A percentile compares a stretch with the other conserved stretches of the same genome.
Conservation (phyloP, 2,797 vertebrate species). For the Aphelocoma californica region DNA sequence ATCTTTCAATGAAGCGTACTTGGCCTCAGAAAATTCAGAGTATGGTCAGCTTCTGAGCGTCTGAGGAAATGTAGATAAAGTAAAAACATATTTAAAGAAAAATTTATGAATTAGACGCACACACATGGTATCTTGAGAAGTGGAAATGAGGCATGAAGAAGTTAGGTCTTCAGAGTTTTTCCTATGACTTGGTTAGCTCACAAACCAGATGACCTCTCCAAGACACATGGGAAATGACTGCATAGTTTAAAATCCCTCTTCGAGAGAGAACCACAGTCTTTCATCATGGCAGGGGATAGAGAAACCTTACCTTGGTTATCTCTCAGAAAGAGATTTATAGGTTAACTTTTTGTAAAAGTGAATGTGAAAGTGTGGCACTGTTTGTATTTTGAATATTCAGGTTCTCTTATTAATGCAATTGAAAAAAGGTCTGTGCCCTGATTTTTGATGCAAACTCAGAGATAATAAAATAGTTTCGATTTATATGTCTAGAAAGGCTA, state of each 20-base stretch:
- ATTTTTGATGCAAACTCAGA: not conserved
- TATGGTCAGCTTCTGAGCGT: not conserved
- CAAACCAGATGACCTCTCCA: not conserved
- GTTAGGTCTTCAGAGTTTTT: not conserved
- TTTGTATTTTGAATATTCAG: not conserved
- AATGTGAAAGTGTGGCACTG: not conserved
- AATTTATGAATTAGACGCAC: not conserved
- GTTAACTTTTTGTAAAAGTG: not conserved
- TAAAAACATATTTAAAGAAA: not conserved
- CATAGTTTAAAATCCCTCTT: not conserved
- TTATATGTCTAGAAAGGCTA: not conserved
- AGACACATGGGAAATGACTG: not conserved
- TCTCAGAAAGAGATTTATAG: not conserved
- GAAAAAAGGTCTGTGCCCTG: not conserved
- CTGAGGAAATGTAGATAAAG: not conserved
- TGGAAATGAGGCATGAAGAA: not conserved
- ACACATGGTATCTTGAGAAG: not conserved
- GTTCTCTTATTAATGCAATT: not conserved
- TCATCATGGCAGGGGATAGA: not conserved
- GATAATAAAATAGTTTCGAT: not conserved
- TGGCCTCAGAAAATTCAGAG: not conserved
- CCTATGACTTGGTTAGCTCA: not conserved
- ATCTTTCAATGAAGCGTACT: not conserved
- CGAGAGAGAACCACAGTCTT: not conserved
- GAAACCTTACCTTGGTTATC: not conserved